A percentile compares a stretch with the other conserved stretches of the same genome.
Conservation (phyloP, 2,113 vertebrate species). For the Phyllostomus discolor region DNA sequence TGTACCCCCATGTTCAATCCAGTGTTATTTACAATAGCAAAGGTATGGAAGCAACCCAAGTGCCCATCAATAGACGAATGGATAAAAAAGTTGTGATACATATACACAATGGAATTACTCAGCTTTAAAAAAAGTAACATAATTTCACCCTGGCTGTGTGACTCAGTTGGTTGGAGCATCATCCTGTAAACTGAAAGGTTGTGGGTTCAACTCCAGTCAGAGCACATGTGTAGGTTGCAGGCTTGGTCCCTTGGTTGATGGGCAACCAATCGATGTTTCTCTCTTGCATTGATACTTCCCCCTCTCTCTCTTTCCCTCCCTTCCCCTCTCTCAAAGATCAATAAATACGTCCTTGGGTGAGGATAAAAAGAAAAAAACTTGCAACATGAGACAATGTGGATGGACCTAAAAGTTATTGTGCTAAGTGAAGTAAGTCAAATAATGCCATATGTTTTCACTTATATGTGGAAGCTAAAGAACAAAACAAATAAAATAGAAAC, state of each 20-base stretch:
- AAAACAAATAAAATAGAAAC: no score
- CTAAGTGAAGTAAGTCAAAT: no score
- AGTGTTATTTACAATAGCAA: neutral
- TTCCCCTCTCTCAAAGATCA: no score
- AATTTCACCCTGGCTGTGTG: neutral
- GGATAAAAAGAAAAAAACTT: no score
- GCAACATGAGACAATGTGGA: no score
- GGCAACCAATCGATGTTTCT: neutral
- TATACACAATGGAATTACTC: neutral
- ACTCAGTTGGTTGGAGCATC: neutral
- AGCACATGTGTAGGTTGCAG: neutral
- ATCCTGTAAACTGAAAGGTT: neutral
- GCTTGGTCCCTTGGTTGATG: neutral
- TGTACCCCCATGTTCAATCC: neutral
- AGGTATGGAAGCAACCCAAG: neutral
- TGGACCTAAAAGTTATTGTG: no score
- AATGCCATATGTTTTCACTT: no score
- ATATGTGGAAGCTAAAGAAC: no score
- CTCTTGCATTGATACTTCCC: neutral
- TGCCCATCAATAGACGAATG: neutral
- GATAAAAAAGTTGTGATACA: neutral
- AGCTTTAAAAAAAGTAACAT: neutral
- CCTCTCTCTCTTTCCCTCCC: no score
- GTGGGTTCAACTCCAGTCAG: neutral
- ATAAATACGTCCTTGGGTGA: no score